phyloP scores from a whole-genome alignment of 2,888 invertebrate genomes.

The Mesochorus sp. region DNA sequence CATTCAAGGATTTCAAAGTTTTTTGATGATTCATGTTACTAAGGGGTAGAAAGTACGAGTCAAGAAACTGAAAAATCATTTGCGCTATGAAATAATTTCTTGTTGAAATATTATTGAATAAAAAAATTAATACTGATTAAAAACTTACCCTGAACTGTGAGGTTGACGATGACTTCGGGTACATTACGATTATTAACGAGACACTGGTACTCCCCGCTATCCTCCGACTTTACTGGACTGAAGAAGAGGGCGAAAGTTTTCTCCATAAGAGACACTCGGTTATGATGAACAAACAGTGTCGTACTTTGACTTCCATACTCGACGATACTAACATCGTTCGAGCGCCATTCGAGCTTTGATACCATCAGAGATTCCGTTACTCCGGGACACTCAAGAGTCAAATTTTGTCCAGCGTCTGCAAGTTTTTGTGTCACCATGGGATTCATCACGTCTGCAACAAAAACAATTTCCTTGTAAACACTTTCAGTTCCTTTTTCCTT shows the following conservation, averaged over 20 bases:
- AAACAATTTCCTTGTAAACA: constrained; percentile 29
- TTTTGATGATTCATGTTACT: no score
- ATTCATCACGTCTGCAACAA: constrained; percentile 85
- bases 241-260: constrained; percentile 86
- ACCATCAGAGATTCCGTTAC: constrained; percentile 87
- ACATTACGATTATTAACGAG: constrained; percentile 87
- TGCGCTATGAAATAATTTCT: no score
- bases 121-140: neutral
- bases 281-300: constrained; percentile 83
- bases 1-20: no score
- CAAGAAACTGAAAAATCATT: no score
- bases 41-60: no score
- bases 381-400: constrained; percentile 87
- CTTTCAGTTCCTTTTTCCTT: no score
- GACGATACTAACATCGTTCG: constrained; percentile 82
- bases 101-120: neutral
- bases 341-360: constrained; percentile 86
- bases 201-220: constrained; percentile 87
- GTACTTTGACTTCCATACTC: constrained; percentile 84
- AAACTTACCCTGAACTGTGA: constrained; percentile 87
- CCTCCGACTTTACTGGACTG: constrained; percentile 85
- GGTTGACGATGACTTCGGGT: constrained; percentile 86
- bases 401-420: constrained; percentile 86
- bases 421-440: constrained; percentile 84
- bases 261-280: constrained; percentile 84